Conservation (phyloP, 2,888 invertebrate genomes). For the Cosmia trapezina region DNA sequence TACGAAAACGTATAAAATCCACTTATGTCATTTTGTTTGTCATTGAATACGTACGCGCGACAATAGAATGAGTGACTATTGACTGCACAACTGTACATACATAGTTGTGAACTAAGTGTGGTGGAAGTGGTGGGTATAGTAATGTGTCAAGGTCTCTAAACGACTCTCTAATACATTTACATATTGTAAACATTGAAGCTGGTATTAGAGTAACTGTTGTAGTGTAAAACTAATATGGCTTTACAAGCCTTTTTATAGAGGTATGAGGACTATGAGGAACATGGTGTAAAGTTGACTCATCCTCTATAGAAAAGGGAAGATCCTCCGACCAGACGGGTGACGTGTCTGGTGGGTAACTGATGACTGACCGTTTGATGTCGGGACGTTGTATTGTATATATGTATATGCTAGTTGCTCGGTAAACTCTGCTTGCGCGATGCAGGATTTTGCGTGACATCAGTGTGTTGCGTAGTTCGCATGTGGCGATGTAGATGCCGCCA, state of each 20-base stretch:
- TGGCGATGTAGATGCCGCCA: no score
- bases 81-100: constrained; percentile 42
- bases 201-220: constrained; percentile 9
- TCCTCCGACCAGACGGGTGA: no score
- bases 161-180: constrained; percentile 63
- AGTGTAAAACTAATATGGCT: constrained; percentile 1
- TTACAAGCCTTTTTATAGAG: neutral
- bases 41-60: constrained; percentile 55
- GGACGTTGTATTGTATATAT: no score
- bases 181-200: constrained; percentile 44
- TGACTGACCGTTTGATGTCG: no score
- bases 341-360: no score
- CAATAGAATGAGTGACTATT: constrained; percentile 57
- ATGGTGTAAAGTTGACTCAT: no score
- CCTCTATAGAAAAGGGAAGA: no score
- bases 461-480: no score
- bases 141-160: constrained; percentile 62
- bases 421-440: no score
- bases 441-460: no score
- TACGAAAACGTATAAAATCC: constrained; percentile 53
- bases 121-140: constrained; percentile 24
- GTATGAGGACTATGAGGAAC: no score
- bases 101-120: constrained; percentile 5
- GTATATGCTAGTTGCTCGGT: no score
- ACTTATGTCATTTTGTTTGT: constrained; percentile 64